These are phyloP conservation scores for Porites evermanni DNA, from an alignment of 92 coral and sea anemone species.

Conservation along the genomic window DNA sequence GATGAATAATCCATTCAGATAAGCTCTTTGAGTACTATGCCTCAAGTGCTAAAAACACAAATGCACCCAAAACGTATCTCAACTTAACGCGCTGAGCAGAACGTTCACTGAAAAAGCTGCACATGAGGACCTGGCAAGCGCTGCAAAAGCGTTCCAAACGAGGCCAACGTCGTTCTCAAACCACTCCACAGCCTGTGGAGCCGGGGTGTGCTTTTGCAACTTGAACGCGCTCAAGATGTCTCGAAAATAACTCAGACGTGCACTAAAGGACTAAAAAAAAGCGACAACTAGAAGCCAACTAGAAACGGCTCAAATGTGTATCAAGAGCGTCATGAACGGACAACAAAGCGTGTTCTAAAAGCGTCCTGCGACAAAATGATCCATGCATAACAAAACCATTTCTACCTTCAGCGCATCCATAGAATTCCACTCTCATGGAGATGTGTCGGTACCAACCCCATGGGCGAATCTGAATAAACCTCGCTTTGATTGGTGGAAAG, in stretches of 20 bases:
- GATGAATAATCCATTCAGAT: neutral
- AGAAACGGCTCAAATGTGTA: neutral
- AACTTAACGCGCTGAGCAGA: neutral
- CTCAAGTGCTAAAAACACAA: no score
- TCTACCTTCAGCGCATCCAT: constrained; percentile 83
- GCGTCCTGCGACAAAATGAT: neutral
- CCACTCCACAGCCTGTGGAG: no score
- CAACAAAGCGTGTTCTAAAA: neutral
- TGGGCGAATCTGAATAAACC: constrained; percentile 69
- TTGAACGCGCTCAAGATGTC: no score
- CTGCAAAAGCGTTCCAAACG: neutral
- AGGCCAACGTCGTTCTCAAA: neutral
- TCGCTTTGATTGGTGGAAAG: constrained; percentile 74
- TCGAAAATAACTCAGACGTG: neutral
- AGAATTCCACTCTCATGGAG: constrained; percentile 81
- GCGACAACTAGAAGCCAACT: neutral
- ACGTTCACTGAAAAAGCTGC: no score
- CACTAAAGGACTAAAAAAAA: no score
- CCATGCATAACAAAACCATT: neutral
- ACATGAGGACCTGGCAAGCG: neutral
- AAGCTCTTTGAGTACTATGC: neutral
- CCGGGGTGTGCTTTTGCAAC: no score
- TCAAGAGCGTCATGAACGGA: neutral
- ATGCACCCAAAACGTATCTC: neutral
- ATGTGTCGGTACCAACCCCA: constrained; percentile 79